A percentile compares a stretch with the other conserved stretches of the same genome.
These are phyloP conservation scores for Strongylocentrotus purpuratus DNA, from an alignment of 35 echinoderm and acorn worm genomes.

Conservation along the genomic window DNA sequence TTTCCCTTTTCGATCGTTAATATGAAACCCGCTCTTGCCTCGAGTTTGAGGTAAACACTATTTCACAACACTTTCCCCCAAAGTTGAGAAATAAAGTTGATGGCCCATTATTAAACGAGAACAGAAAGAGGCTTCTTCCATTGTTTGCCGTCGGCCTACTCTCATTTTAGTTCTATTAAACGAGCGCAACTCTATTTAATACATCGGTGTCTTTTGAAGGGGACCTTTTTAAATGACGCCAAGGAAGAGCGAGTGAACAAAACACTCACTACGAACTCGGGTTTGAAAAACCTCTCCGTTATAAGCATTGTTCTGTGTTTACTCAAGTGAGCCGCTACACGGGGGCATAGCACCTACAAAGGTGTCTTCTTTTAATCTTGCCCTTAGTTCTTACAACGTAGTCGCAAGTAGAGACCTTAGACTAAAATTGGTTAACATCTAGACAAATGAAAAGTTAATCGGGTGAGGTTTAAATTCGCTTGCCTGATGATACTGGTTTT, in stretches of 20 bases:
- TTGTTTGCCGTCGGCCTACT: background rate
- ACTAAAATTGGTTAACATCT: background rate
- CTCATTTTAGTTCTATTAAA: background rate
- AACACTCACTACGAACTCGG: background rate
- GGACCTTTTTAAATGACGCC: background rate
- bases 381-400: background rate
- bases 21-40: too few species aligned
- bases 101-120: background rate
- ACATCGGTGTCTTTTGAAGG: background rate
- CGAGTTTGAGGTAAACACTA: slow-evolving; percentile 6
- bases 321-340: background rate
- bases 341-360: background rate
- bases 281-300: background rate
- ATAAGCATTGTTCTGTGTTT: background rate
- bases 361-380: background rate
- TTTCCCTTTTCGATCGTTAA: too few species aligned
- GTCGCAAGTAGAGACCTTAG: background rate
- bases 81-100: background rate
- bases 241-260: background rate
- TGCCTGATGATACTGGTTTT: background rate
- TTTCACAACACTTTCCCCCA: too few species aligned
- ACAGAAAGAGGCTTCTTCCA: background rate
- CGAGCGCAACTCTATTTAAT: background rate
- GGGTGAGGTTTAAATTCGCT: background rate
- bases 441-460: background rate